Evolutionary conservation across 2,113 vertebrate species (phyloP).

Genomic region (Platichthys stellatus): DNA sequence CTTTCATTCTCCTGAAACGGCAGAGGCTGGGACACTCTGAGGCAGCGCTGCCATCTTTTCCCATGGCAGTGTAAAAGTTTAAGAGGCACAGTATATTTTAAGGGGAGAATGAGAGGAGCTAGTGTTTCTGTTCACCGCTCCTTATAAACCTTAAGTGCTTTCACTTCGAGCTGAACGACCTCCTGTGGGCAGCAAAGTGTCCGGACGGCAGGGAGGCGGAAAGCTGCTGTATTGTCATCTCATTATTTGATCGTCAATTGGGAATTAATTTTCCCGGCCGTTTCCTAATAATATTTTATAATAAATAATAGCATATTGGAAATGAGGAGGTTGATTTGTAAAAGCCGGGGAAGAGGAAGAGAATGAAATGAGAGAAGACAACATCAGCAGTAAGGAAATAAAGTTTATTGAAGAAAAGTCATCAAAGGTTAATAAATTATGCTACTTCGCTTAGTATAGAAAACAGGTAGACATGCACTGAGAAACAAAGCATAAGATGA

Average conservation of each 20-base stretch:
- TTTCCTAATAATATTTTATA: background rate
- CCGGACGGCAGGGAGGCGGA: background rate
- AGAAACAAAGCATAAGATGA: slow-evolving; percentile 20
- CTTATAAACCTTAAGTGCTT: slow-evolving; percentile 14
- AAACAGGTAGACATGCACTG: slow-evolving; percentile 17
- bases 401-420: slow-evolving; percentile 69
- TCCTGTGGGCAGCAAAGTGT: background rate
- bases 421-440: slow-evolving; percentile 25
- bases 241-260: background rate
- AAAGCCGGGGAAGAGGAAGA: slow-evolving; percentile 8
- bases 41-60: background rate
- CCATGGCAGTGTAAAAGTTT: background rate
- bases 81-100: background rate
- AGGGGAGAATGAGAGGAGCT: slow-evolving; percentile 1
- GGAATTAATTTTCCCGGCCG: too few species aligned
- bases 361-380: slow-evolving; percentile 32
- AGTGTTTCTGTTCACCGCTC: background rate
- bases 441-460: slow-evolving; percentile 39
- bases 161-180: slow-evolving; percentile 6
- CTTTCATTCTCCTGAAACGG: background rate
- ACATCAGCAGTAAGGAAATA: slow-evolving; percentile 42
- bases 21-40: background rate
- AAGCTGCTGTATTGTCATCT: background rate
- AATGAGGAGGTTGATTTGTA: too few species aligned
- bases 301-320: too few species aligned